Base-by-base conservation (phyloP, 2,888 invertebrate species). In the Lepetodrilus schrolli region DNA sequence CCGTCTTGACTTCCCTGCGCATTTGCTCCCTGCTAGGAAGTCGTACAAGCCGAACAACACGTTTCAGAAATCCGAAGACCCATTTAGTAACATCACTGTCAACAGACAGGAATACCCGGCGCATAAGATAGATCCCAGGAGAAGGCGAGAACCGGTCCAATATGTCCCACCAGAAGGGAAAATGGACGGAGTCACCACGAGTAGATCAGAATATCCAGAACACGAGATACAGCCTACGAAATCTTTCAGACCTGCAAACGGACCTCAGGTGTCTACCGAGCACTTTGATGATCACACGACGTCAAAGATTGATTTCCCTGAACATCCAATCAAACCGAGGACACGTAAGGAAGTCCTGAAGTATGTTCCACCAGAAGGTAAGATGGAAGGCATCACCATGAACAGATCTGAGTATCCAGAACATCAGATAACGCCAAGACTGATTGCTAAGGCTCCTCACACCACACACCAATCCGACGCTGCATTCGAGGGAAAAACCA, bases 1-100 rank as follows among this genome's bases (percentile, higher is more conserved):
- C 50, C 83, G 74, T 68, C 78, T 83, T 37, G 88, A 89, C 47
- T 90, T 81, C 73, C 74, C 72, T n/a, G 85, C 83, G 2, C 70
- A 78, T 36, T 72, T 70, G 13, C 86, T 80, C 4, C 78, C 74
- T 2, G 84, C 82, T 34, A 78, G 80, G 30, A 74, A 77, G 37
- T 86, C 87, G 73, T 89, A 83, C 66, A 89, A 87, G 65, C 90
- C 90, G 2, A 85, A 83, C 30, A 78, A 79, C n/a, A 74, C 74
- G 4, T 84, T 88, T n/a, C 87, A 85, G 77, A 79, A 82, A 30
- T 87, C 89, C 1, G 83, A 84, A 17, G 87, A 85, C 10, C 89
- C 88, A 5, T 87, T 90, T 66, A 84, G 87, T 21, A 88, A 81
- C 70, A 81, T 76, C 34, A 90, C 90, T 23, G 90, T 90, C 2